Percentiles rank a stretch among this genome's conserved stretches.
phyloP scores from a whole-genome alignment of 1,140 invertebrate genomes.

The Coenobita brevimanus region DNA sequence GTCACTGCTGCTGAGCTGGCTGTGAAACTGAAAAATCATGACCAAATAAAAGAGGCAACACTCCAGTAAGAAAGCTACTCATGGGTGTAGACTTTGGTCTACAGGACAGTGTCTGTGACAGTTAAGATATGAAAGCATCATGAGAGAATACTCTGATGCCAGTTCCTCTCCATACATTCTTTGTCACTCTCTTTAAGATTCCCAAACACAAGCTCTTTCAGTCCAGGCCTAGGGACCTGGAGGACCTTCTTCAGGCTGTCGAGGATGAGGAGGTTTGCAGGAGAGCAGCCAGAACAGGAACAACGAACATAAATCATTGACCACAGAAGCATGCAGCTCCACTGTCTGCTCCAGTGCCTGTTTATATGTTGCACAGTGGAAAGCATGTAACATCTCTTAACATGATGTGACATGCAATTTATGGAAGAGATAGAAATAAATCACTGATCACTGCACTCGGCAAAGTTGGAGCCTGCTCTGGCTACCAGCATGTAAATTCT shows the following conservation, averaged over 20 bases:
- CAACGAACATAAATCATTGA: background rate
- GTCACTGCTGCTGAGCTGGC: conserved; percentile 19
- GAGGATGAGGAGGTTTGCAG: background rate
- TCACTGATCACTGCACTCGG: background rate
- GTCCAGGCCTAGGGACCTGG: background rate
- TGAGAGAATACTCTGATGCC: conserved; percentile 5
- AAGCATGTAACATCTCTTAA: background rate
- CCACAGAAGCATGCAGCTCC: background rate
- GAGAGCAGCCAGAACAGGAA: background rate
- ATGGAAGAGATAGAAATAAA: background rate
- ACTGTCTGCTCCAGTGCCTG: background rate
- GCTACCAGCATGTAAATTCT: background rate
- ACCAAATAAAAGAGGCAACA: conserved; percentile 12
- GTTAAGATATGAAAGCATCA: conserved; percentile 11
- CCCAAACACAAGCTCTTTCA: conserved; percentile 8
- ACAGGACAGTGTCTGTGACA: no score
- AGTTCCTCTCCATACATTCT: conserved; percentile 3
- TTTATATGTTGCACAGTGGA: background rate
- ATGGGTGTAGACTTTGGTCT: background rate
- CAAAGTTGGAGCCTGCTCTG: background rate
- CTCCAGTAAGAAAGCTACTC: background rate
- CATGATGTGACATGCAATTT: background rate
- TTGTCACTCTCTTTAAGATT: background rate
- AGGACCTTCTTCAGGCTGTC: no score
- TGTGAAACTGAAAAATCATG: conserved; percentile 11